Percentiles rank a stretch among this genome's conserved stretches.
phyloP scores from a whole-genome alignment of 2,888 invertebrate genomes.

The Teleiodes luculella region DNA sequence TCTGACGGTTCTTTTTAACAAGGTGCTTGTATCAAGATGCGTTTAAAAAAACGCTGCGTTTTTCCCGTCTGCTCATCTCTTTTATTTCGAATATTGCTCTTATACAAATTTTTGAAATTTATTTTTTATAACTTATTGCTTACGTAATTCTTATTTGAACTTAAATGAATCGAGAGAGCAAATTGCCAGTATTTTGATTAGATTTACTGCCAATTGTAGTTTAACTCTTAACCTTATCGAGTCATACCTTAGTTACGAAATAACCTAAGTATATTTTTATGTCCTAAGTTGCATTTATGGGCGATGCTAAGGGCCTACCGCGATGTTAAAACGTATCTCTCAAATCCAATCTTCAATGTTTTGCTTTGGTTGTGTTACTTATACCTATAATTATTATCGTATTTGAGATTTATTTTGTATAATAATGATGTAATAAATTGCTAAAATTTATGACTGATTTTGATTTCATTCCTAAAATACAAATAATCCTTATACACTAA shows the following conservation, averaged over 20 bases:
- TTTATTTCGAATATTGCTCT: slow-evolving; percentile 46
- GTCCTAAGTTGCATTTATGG: slow-evolving; percentile 65
- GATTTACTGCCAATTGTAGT: slow-evolving; percentile 62
- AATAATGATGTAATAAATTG: slow-evolving; percentile 77
- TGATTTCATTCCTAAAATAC: background rate
- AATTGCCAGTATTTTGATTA: slow-evolving; percentile 51
- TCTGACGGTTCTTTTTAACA: background rate
- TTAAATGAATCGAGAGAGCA: slow-evolving; percentile 22
- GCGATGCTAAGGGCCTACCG: slow-evolving; percentile 47
- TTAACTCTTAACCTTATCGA: slow-evolving; percentile 45
- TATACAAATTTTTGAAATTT: slow-evolving; percentile 61
- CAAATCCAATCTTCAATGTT: slow-evolving; percentile 73
- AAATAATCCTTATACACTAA: too few species aligned
- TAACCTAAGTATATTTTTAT: slow-evolving; percentile 42
- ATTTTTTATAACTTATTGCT: slow-evolving; percentile 58
- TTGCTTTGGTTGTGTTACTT: slow-evolving; percentile 79
- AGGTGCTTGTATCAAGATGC: slow-evolving; percentile 3
- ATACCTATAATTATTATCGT: slow-evolving; percentile 72
- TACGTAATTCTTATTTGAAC: slow-evolving; percentile 25
- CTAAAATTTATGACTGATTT: slow-evolving; percentile 48
- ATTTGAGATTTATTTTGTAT: slow-evolving; percentile 78
- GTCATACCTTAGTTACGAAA: slow-evolving; percentile 53
- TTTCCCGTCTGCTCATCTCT: slow-evolving; percentile 14
- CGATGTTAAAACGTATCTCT: slow-evolving; percentile 56
- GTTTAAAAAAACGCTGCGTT: background rate